A percentile compares a stretch with the other conserved stretches of the same genome.
Conservation (phyloP, 1,140 invertebrate species). For the Drosophila bocki region DNA sequence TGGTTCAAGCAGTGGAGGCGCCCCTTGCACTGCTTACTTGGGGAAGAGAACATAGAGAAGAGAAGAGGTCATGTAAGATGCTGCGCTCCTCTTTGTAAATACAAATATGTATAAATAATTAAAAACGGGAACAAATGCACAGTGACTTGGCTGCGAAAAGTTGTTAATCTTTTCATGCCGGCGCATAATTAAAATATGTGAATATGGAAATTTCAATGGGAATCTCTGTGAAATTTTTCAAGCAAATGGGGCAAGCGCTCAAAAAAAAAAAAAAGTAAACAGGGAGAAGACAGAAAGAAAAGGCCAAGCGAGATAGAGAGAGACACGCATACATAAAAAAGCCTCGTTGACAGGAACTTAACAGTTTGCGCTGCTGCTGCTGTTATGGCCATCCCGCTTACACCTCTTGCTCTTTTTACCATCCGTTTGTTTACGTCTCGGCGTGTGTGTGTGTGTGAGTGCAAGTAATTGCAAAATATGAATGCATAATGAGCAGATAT, state of each 20-base stretch:
- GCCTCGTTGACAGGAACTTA: conserved; percentile 62
- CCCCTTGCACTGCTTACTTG: background rate
- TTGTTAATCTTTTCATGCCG: conserved; percentile 82
- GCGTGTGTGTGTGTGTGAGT: conserved; percentile 35
- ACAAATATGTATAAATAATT: conserved; percentile 78
- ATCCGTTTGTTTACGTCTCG: conserved; percentile 12
- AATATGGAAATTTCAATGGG: conserved; percentile 79
- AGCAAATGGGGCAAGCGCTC: conserved; percentile 69
- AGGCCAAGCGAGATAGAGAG: conserved; percentile 26
- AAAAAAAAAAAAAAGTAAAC: conserved; percentile 37
- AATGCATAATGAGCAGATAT: conserved; percentile 83
- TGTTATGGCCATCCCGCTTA: conserved; percentile 49
- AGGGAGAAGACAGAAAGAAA: conserved; percentile 41
- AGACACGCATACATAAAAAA: conserved; percentile 38
- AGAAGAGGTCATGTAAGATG: background rate
- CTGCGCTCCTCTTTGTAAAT: background rate
- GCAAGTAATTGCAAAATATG: conserved; percentile 80
- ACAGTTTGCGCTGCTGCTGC: conserved; percentile 52
- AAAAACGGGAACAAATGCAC: conserved; percentile 51
- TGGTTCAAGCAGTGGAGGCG: background rate
- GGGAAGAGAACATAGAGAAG: background rate
- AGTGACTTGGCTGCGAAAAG: conserved; percentile 40
- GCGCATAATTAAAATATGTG: conserved; percentile 78
- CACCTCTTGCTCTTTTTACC: conserved; percentile 69
- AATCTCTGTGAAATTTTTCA: conserved; percentile 31